phyloP scores from a whole-genome alignment of 2,888 invertebrate species.

The Eilema caniola region DNA sequence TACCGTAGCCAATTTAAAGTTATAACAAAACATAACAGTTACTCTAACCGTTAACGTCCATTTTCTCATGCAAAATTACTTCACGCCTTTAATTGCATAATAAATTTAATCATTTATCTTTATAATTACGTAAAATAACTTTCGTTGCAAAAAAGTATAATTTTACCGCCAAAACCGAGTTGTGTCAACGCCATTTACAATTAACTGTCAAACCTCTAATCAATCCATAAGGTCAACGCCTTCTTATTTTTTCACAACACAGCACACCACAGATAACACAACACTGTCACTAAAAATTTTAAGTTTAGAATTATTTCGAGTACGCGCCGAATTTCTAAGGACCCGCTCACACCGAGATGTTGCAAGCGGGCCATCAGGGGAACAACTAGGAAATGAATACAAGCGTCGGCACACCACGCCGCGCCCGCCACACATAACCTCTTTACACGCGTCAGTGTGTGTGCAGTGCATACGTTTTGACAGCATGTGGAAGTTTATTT shows the following conservation, averaged over 20 bases:
- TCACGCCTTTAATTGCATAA: conserved; percentile 55
- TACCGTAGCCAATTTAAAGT: conserved; percentile 48
- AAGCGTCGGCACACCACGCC: conserved; percentile 69
- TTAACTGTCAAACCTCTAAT: conserved; percentile 57
- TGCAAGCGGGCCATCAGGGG: conserved; percentile 83
- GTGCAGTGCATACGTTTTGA: conserved; percentile 76
- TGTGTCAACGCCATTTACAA: conserved; percentile 51
- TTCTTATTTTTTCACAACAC: conserved; percentile 51
- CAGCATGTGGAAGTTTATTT: conserved; percentile 74
- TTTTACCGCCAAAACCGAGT: conserved; percentile 56
- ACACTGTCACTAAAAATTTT: conserved; percentile 43
- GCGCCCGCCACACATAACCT: conserved; percentile 60
- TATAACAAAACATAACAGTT: conserved; percentile 50
- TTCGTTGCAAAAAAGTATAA: conserved; percentile 26
- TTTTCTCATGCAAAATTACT: conserved; percentile 57
- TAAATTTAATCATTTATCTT: conserved; percentile 50
- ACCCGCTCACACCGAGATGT: conserved; percentile 82
- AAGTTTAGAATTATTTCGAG: conserved; percentile 61
- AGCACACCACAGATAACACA: conserved; percentile 48
- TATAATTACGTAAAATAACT: conserved; percentile 40
- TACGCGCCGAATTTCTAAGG: conserved; percentile 80
- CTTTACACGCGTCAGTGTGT: conserved; percentile 58
- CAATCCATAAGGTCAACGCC: conserved; percentile 54
- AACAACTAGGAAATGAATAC: conserved; percentile 84
- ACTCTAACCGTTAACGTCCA: conserved; percentile 54